Evolutionary conservation across 2,888 invertebrate genomes (phyloP), one percentile per base, ranked within the genome.

Genomic region (Yponomeuta sedellus): DNA sequence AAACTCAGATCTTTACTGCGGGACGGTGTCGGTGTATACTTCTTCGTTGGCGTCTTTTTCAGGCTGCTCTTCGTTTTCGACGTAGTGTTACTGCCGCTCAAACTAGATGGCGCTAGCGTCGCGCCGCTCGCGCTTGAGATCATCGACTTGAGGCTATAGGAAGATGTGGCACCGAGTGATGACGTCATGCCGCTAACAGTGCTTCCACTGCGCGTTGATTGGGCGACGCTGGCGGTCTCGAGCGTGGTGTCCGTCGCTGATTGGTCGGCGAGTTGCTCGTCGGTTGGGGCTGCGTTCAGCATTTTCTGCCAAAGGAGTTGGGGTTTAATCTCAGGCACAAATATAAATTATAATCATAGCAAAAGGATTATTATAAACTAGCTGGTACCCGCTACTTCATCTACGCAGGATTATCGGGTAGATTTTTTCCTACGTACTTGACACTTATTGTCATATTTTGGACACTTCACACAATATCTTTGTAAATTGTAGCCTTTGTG

Each of bases 31-130:
- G 63, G 56, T 28, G 40, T 81, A 69, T 88, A 90, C 68, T 83
- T 83, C 72, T 90, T 91, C 0, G 86, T 88, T 0, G 90, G 86
- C 0, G 87, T 77, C 68, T 83, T 88, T 70, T 91, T 91, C 61
- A 92, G 68, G 64, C 86, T 91, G 70, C 91, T 91, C 68, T 88
- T 91, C 0, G 90, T 84, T 68, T 84, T 83, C 0, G 88, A 83
- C 0, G 87, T 85, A 44, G 25, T 82, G 65, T 80, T 86, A 66
- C 90, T 90, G 25, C 90, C 88, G 62, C 86, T 87, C 8, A 88
- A 68, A 65, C 84, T 88, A 0, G 90, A 87, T 8, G 89, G 90
- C 0, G 90, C 90, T 68, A 91, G 69, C 0, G 90, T 90, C 0
- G 75, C 84, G 0, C 85, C 88, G 68, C 89, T 89, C 28, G 77